Base-by-base conservation (phyloP, 2,113 vertebrate genomes). In the Clarias macrocephalus region DNA sequence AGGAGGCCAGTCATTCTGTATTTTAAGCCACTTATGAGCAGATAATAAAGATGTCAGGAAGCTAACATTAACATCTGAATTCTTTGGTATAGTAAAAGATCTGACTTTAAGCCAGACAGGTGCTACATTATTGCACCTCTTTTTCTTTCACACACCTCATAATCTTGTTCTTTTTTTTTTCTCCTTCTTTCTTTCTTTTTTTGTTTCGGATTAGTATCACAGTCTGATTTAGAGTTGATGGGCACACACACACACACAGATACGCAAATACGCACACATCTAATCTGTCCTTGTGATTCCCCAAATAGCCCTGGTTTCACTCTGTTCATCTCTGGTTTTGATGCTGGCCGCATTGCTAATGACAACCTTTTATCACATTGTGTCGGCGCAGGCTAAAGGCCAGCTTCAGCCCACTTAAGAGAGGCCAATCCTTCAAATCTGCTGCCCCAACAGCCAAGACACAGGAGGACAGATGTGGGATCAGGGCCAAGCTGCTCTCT, bases 341-440 rank as follows among this genome's bases (percentile, higher is more conserved):
- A 90, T 93, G 90, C 92, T 91, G 84, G 85, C 87, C 89, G 91
- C 86, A 90, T 90, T 87, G 79, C 87, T 92, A 93, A 94, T 93
- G 91, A 91, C 84, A 89, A 76, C 83, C 90, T 94, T 95, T 94
- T 93, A 94, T 94, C 89, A 91, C 92, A 88, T 91, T 86, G 89
- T 91, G 90, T 93, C 73, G 19, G 79, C 65, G 60, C 86, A 52
- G 86, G 91, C 91, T 92, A 88, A 92, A 90, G 91, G 88, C 89
- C 91, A 88, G 84, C 91, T 93, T 92, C 88, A 86, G 80, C 88
- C 93, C 93, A 93, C 94, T 95, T 92, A 90, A 95, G 93, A 90
- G 85, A 59, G 86, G 92, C 88, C 88, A 79, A 88, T 92, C 92
- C 89, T 90, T 90, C 76, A 93, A 91, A 92, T 93, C 93, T 93